These are phyloP conservation scores for Semicossyphus pulcher DNA, from an alignment of 2,113 vertebrate species.

Conservation along the genomic window DNA sequence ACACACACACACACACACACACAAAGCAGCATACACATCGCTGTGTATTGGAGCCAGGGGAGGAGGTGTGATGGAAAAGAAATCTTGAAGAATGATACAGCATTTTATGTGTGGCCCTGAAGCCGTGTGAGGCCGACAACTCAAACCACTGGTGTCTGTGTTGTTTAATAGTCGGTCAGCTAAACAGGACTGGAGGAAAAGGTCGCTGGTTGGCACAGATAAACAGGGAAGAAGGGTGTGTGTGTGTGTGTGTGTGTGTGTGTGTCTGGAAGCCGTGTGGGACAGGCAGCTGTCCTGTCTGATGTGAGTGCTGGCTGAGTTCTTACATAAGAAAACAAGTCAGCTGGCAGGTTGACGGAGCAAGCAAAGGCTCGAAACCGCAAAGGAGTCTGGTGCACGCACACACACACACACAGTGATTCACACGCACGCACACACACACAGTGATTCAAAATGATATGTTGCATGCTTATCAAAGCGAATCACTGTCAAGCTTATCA, in stretches of 20 bases:
- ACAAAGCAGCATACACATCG: slow-evolving; percentile 5
- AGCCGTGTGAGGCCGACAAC: slow-evolving; percentile 24
- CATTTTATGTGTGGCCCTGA: not conserved
- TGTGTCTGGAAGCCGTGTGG: slow-evolving; percentile 45
- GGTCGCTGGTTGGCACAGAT: slow-evolving; percentile 57
- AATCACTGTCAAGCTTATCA: slow-evolving; percentile 42
- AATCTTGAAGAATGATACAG: slow-evolving; percentile 22
- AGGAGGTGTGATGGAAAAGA: slow-evolving; percentile 35
- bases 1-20: slow-evolving; percentile 20
- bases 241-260: slow-evolving; percentile 25
- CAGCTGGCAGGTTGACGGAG: slow-evolving; percentile 59
- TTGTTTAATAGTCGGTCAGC: slow-evolving; percentile 47
- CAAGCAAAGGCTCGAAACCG: slow-evolving; percentile 19
- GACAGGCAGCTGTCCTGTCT: slow-evolving; percentile 80
- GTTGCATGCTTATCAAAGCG: slow-evolving; percentile 47
- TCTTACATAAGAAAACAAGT: slow-evolving; percentile 74
- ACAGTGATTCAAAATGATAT: slow-evolving; percentile 34
- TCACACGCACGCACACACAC: slow-evolving; percentile 19
- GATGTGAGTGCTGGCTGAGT: slow-evolving; percentile 62
- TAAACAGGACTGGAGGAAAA: slow-evolving; percentile 58
- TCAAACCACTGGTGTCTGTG: slow-evolving; percentile 33
- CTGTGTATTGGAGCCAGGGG: slow-evolving; percentile 29
- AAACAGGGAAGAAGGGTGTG: slow-evolving; percentile 30
- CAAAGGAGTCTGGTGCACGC: not conserved
- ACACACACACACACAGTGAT: slow-evolving; percentile 21